A percentile compares a stretch with the other conserved stretches of the same genome.
phyloP scores from a whole-genome alignment of 2,113 vertebrate genomes.

The Chamaea fasciata region DNA sequence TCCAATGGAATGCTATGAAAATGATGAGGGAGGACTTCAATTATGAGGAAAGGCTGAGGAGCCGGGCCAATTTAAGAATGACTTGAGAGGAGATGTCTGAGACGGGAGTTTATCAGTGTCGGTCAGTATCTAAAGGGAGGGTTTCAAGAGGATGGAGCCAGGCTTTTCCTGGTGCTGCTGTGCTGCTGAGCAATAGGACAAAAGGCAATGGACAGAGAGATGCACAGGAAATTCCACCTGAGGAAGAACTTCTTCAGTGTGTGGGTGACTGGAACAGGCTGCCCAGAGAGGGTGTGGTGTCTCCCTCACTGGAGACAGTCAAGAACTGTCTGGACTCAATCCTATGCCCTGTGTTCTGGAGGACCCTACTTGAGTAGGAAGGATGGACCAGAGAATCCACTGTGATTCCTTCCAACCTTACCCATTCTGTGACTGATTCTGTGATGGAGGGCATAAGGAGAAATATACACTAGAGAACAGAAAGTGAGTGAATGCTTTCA shows the following conservation, averaged over 20 bases:
- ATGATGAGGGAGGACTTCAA: not conserved
- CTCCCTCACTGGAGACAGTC: not conserved
- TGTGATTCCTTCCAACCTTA: not conserved
- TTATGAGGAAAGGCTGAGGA: not conserved
- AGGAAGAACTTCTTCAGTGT: not conserved
- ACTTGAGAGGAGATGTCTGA: not conserved
- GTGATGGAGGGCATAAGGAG: not conserved
- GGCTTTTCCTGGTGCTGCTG: not conserved
- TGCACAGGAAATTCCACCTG: not conserved
- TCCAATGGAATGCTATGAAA: not conserved
- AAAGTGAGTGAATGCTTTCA: not conserved
- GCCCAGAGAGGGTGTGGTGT: not conserved
- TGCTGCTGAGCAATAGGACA: not conserved
- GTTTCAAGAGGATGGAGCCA: not conserved
- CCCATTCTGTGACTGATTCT: not conserved
- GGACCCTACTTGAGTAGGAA: not conserved
- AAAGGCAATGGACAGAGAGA: not conserved
- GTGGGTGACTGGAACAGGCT: not conserved
- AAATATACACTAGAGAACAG: not conserved
- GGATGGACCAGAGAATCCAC: not conserved
- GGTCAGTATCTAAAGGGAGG: not conserved
- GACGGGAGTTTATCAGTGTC: not conserved
- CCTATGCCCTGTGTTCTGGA: not conserved
- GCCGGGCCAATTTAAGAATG: not conserved
- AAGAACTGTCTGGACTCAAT: not conserved